Conservation (phyloP, 1,140 invertebrate species). For the Psix sp. region DNA sequence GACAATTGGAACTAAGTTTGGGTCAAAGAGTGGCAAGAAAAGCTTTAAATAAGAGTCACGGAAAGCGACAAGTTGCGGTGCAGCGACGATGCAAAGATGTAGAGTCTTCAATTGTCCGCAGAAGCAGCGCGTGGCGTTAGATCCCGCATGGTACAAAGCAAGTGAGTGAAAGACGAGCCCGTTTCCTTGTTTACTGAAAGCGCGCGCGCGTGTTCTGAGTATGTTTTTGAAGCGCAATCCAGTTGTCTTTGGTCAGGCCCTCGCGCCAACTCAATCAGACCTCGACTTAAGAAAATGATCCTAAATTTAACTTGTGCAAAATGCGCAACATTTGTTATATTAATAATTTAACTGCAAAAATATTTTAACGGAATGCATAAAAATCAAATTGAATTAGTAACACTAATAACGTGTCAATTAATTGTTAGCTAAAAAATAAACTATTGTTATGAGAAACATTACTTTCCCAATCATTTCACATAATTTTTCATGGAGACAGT, state of each 20-base stretch:
- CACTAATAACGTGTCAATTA: no score
- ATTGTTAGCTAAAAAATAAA: no score
- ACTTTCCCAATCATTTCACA: no score
- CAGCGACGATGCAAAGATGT: conserved; percentile 19
- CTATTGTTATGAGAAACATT: no score
- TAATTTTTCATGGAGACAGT: no score
- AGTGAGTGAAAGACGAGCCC: conserved; percentile 63
- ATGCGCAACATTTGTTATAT: no score
- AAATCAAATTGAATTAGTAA: no score
- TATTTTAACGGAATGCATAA: no score
- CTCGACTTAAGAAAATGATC: no score
- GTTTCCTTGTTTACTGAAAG: conserved; percentile 71
- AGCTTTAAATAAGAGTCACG: conserved; percentile 15
- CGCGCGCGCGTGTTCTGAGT: conserved; percentile 25
- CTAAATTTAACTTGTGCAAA: no score
- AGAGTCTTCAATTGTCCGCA: conserved; percentile 34
- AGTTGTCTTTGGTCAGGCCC: conserved; percentile 6
- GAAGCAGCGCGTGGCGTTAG: conserved; percentile 42
- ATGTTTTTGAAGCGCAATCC: no score
- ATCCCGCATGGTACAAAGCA: conserved; percentile 60
- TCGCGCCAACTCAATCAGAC: conserved; percentile 30
- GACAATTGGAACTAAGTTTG: conserved; percentile 27
- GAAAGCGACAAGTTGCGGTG: neutral
- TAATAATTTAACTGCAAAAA: no score
- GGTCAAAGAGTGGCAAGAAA: conserved; percentile 29